A percentile compares a stretch with the other conserved stretches of the same genome.
phyloP scores from a whole-genome alignment of 2,113 vertebrate genomes.

The Varanus komodoensis region DNA sequence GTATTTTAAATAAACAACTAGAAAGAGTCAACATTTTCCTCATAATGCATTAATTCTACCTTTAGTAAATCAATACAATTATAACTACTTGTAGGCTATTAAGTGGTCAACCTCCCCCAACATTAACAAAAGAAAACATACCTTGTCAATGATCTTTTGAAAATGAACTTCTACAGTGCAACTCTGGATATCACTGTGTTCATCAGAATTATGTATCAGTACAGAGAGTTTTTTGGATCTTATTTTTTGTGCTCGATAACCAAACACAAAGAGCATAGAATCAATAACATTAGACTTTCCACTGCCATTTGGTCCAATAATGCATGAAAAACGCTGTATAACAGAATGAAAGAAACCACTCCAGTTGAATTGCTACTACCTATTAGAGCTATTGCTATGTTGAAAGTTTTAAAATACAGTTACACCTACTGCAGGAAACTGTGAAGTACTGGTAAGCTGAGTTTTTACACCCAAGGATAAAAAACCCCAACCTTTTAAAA shows the following conservation, averaged over 20 bases:
- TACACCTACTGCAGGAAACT: neutral
- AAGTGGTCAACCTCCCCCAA: neutral
- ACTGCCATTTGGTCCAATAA: slow-evolving; percentile 98
- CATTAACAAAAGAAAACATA: slow-evolving; percentile 67
- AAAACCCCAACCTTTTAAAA: slow-evolving; percentile 25
- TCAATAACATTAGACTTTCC: slow-evolving; percentile 99
- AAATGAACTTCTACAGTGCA: slow-evolving; percentile 98
- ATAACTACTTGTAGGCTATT: slow-evolving; percentile 10
- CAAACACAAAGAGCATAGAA: slow-evolving; percentile 99
- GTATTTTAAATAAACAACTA: neutral
- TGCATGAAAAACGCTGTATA: slow-evolving; percentile 94
- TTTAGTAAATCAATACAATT: slow-evolving; percentile 41
- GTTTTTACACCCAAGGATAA: slow-evolving; percentile 31
- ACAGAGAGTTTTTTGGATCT: slow-evolving; percentile 97
- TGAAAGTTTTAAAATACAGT: slow-evolving; percentile 17
- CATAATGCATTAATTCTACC: slow-evolving; percentile 20
- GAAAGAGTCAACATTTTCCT: neutral
- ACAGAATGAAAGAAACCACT: slow-evolving; percentile 42
- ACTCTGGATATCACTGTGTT: slow-evolving; percentile 89
- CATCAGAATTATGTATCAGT: slow-evolving; percentile 95
- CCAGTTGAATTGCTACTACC: slow-evolving; percentile 24
- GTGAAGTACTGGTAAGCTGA: slow-evolving; percentile 29
- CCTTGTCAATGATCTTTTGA: slow-evolving; percentile 98
- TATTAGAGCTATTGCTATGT: neutral
- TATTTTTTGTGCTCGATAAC: slow-evolving; percentile 98